phyloP scores from a whole-genome alignment of 2,113 vertebrate species.

The Xenus cinereus region DNA sequence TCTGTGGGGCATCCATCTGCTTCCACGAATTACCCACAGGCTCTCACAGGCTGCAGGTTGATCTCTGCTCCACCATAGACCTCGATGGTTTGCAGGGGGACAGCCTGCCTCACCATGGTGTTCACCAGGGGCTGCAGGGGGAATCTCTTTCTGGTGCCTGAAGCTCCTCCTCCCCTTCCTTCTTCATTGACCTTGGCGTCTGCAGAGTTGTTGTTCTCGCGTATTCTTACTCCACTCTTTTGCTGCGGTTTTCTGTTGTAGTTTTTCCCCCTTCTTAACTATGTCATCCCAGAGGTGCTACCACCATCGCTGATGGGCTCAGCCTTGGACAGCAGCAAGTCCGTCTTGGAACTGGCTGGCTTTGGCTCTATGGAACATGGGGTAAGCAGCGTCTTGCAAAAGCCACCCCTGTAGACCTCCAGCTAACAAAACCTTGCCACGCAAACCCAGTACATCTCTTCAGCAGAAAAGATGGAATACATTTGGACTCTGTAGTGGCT shows the following conservation, averaged over 20 bases:
- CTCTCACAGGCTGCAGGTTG: not conserved
- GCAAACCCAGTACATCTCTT: not conserved
- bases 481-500: not conserved
- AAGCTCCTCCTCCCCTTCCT: not conserved
- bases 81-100: not conserved
- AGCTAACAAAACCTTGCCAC: not conserved
- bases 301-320: rapidly evolving
- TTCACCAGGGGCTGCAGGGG: not conserved
- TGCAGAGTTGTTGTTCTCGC: not conserved
- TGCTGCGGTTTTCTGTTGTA: not conserved
- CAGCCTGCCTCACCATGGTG: not conserved
- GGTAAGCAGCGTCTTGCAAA: not conserved
- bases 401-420: not conserved
- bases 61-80: not conserved
- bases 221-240: not conserved
- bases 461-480: not conserved
- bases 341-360: not conserved
- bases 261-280: not conserved
- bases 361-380: not conserved
- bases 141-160: not conserved
- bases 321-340: rapidly evolving
- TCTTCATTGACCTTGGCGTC: not conserved
- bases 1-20: not conserved
- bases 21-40: rapidly evolving
- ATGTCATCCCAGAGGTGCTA: not conserved